Evolutionary conservation across 2,888 invertebrate genomes (phyloP).

Genomic region (Pammene aurita): DNA sequence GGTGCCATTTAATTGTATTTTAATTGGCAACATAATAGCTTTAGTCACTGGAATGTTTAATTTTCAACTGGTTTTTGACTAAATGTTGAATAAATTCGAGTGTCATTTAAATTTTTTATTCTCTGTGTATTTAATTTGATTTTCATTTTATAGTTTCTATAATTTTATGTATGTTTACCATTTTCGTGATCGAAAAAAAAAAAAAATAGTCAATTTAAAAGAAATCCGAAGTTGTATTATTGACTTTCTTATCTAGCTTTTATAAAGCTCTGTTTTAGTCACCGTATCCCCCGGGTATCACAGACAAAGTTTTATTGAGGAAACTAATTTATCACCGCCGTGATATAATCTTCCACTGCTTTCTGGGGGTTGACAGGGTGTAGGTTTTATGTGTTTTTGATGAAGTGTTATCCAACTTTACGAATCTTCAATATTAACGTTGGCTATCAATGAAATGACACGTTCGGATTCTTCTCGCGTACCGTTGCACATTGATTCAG

Average conservation of each 20-base stretch:
- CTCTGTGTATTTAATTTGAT: not conserved
- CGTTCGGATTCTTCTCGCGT: not conserved
- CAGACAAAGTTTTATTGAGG: conserved; percentile 59
- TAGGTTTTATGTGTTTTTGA: conserved; percentile 55
- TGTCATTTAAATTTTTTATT: not conserved
- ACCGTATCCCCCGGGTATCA: conserved; percentile 46
- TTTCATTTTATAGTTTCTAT: not conserved
- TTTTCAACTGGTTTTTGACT: not conserved
- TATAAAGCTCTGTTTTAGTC: conserved; percentile 46
- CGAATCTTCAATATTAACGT: conserved; percentile 17
- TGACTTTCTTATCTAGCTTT: conserved; percentile 25
- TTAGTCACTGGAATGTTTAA: not conserved
- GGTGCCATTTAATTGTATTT: conserved; percentile 57
- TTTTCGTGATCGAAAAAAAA: not conserved
- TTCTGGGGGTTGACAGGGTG: conserved; percentile 53
- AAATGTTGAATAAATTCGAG: not conserved
- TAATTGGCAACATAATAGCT: conserved; percentile 27
- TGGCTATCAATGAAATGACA: not conserved
- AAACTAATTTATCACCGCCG: conserved; percentile 66
- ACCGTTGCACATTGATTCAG: conserved; percentile 46
- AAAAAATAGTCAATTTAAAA: not conserved
- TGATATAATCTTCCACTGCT: conserved; percentile 64
- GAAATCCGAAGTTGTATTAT: conserved; percentile 10
- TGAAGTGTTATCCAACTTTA: conserved; percentile 47
- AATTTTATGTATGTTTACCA: no score